Conservation (phyloP, 2,113 vertebrate species). For the Etheostoma spectabile region DNA sequence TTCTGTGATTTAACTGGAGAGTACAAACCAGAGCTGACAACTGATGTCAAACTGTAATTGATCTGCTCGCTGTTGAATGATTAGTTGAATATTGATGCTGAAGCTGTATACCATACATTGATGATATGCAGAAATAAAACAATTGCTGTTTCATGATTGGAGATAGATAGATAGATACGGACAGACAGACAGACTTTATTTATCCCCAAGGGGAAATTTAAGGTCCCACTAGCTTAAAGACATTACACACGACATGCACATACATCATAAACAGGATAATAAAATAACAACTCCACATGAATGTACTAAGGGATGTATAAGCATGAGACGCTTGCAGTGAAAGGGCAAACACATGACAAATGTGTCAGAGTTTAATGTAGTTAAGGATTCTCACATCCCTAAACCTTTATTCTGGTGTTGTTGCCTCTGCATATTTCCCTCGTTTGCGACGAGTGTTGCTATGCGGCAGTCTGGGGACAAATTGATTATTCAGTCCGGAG, state of each 20-base stretch:
- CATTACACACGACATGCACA: too few species aligned
- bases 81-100: slow-evolving; percentile 30
- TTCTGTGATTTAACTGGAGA: slow-evolving; percentile 3
- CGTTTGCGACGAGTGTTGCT: slow-evolving; percentile 43
- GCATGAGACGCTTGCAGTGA: too few species aligned
- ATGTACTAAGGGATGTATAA: too few species aligned
- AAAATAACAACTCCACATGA: too few species aligned
- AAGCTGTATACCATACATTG: not conserved
- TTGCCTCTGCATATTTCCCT: slow-evolving; percentile 24
- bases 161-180: too few species aligned
- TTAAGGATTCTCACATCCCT: slow-evolving; percentile 12
- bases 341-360: not conserved
- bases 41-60: slow-evolving; percentile 12
- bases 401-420: slow-evolving; percentile 29
- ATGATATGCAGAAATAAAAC: not conserved
- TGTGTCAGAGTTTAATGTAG: slow-evolving; percentile 21
- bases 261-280: too few species aligned
- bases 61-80: slow-evolving; percentile 35
- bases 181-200: too few species aligned
- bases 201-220: too few species aligned
- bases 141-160: not conserved
- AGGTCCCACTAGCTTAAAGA: too few species aligned
- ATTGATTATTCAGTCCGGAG: slow-evolving; percentile 64
- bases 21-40: slow-evolving; percentile 6
- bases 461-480: slow-evolving; percentile 62